Percentiles rank a stretch among this genome's conserved stretches.
These are phyloP conservation scores for Cossypha dichroa DNA, from an alignment of 2,797 vertebrate species.

Conservation along the genomic window DNA sequence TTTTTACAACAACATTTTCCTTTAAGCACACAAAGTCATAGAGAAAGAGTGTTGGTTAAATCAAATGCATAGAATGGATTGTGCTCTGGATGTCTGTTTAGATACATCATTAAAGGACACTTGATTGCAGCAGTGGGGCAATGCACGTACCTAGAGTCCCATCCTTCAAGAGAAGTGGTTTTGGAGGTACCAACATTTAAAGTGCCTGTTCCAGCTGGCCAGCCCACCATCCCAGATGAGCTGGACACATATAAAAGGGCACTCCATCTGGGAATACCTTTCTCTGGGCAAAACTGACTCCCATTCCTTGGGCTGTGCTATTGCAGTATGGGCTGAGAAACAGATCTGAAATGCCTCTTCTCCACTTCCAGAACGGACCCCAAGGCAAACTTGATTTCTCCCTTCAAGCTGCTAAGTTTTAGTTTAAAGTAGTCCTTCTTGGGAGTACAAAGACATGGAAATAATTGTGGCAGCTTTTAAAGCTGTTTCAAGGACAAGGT, in stretches of 20 bases:
- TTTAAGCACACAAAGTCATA: neutral
- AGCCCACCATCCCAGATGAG: fast-evolving
- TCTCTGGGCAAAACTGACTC: neutral
- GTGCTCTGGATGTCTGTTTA: neutral
- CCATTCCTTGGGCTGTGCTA: neutral
- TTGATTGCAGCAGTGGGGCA: neutral
- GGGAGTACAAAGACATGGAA: neutral
- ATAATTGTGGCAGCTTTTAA: neutral
- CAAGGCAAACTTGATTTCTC: neutral
- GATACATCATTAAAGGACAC: neutral
- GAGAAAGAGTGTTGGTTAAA: neutral
- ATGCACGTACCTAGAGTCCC: fast-evolving
- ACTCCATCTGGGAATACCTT: neutral
- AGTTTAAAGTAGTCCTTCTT: neutral
- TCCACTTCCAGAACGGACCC: neutral
- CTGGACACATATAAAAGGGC: neutral
- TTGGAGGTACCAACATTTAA: neutral
- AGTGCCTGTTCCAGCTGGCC: neutral
- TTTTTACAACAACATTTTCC: neutral
- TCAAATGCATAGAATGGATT: fast-evolving
- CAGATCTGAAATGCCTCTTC: neutral
- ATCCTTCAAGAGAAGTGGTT: neutral
- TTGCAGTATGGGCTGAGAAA: neutral
- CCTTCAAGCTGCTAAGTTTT: neutral
- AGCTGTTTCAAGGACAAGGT: neutral